phyloP scores from a whole-genome alignment of 2,888 invertebrate genomes.

The Actias luna region DNA sequence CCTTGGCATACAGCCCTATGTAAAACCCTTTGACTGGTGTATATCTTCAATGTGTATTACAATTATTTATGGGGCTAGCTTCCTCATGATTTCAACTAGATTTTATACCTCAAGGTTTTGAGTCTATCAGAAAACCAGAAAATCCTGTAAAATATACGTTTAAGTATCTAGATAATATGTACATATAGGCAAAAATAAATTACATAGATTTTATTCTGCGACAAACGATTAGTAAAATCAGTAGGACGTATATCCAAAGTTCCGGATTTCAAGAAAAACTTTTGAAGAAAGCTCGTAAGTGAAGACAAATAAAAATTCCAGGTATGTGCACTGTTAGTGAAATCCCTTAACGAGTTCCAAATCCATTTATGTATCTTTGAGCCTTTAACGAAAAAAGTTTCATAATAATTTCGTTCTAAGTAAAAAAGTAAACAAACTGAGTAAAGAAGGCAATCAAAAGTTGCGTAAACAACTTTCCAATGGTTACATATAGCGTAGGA shows the following conservation, averaged over 20 bases:
- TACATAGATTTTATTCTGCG: background rate
- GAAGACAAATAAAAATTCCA: constrained; percentile 44
- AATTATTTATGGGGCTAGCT: too few relatives aligned
- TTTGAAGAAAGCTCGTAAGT: constrained; percentile 30
- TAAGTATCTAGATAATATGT: too few relatives aligned
- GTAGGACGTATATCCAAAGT: background rate
- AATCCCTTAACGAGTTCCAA: constrained; percentile 51
- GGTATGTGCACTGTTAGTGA: constrained; percentile 49
- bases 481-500: constrained; percentile 35
- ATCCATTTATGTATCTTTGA: constrained; percentile 69
- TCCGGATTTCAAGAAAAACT: constrained; percentile 16
- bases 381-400: constrained; percentile 74
- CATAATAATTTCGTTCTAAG: constrained; percentile 70
- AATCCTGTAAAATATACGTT: too few relatives aligned
- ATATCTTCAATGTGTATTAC: too few relatives aligned
- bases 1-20: too few relatives aligned
- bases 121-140: too few relatives aligned
- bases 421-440: constrained; percentile 74
- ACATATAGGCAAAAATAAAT: background rate
- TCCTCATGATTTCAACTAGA: too few relatives aligned
- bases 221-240: background rate
- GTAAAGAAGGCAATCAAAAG: constrained; percentile 77
- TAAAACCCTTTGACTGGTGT: too few relatives aligned
- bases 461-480: constrained; percentile 72
- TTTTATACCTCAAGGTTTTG: too few relatives aligned